Conservation (phyloP, 2,888 invertebrate species). For the Magallana nippona region DNA sequence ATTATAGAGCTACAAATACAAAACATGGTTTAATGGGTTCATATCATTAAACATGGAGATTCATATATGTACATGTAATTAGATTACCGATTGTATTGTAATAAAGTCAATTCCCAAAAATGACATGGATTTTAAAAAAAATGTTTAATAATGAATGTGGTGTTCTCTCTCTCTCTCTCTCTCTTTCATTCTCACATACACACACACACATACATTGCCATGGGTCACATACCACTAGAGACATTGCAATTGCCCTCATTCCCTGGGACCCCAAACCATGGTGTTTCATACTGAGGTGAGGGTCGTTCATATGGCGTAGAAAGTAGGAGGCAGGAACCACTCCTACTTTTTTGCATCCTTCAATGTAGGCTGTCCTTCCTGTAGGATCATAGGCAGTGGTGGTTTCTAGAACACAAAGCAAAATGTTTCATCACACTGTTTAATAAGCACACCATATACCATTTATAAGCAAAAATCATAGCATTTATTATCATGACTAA, state of each 20-base stretch:
- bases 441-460: too few relatives aligned
- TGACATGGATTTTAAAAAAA: too few relatives aligned
- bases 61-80: too few relatives aligned
- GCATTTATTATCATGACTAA: too few relatives aligned
- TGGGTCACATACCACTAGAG: conserved; percentile 73
- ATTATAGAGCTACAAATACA: not conserved
- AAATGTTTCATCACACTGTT: not conserved
- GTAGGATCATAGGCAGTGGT: conserved; percentile 74
- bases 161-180: too few relatives aligned
- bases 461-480: too few relatives aligned
- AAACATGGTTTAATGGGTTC: not conserved
- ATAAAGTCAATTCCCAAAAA: too few relatives aligned
- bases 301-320: conserved; percentile 77
- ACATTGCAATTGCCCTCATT: conserved; percentile 76
- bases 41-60: too few relatives aligned
- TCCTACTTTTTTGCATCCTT: conserved; percentile 74
- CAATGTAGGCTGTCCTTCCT: conserved; percentile 75
- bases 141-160: too few relatives aligned
- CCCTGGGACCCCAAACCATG: conserved; percentile 77
- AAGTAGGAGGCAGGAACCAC: conserved; percentile 79
- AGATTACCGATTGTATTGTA: too few relatives aligned
- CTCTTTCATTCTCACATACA: too few relatives aligned
- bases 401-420: conserved; percentile 60
- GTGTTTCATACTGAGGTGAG: conserved; percentile 75
- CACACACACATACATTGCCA: too few relatives aligned